Base-by-base conservation (phyloP, 2,888 invertebrate species). In the Xanthostigma xanthostigma region DNA sequence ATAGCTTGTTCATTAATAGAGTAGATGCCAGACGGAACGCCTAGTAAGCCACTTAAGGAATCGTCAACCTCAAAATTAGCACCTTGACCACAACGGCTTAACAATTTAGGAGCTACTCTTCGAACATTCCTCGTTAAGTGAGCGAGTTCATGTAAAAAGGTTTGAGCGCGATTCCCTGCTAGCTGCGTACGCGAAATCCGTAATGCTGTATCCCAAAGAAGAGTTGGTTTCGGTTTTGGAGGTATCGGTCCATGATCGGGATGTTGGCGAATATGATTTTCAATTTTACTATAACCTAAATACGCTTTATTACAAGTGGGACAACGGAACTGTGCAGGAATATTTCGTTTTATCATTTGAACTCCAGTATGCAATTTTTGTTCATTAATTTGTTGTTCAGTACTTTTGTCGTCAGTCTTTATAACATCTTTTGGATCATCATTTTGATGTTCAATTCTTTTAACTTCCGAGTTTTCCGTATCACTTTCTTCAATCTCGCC, bases 261-360 rank as follows among this genome's bases (percentile, higher is more conserved):
- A 62, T 75, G 69, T 55, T 76, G 69, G 54, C 74, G 68, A 53
- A 78, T 75, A 62, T 82, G 82, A 49, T 75, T 64, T 14, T 73
- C 68, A 66, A 81, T 73, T 46, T 76, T 72, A 35, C 68, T 72
- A 54, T 71, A 67, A 8, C 79, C 80, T 46, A 80, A 64, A 60
- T 80, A 81, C 12, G 75, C 73, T 60, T 79, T 80, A 46, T 72
- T 69, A 62, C 81, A 81, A n/a, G 73, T 74, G 2, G 74, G 73
- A 60, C 81, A 81, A 36, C 72, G 67, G 57, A 73, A 76, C 44
- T 71, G 69, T 41, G 72, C 63, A 1, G 72, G 66, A 52, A 73
- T 69, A 46, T 67, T 71, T 42, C 73, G 65, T 57, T 58, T 60
- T 36, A 54, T 55, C 44, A 54, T 55, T 40, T 57, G 57, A n/a